A percentile compares a stretch with the other conserved stretches of the same genome.
Evolutionary conservation across 2,888 invertebrate genomes (phyloP).

Genomic region (Drosophila anomelani): DNA sequence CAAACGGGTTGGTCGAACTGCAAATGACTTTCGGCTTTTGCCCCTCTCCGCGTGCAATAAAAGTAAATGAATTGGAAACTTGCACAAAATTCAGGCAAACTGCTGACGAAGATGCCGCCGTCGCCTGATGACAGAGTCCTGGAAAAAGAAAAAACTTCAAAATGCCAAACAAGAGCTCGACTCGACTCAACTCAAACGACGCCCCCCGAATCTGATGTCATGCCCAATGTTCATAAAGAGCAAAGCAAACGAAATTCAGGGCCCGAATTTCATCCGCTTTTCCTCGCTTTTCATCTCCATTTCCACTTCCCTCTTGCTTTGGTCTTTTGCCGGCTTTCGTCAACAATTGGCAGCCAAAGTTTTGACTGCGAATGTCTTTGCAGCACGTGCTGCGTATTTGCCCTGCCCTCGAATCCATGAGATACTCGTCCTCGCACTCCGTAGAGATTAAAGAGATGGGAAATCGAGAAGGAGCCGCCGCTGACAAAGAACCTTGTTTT

Average conservation of each 20-base stretch:
- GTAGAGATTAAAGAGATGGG: slow-evolving; percentile 24
- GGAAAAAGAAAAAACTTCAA: slow-evolving; percentile 53
- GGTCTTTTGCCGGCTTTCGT: slow-evolving; percentile 32
- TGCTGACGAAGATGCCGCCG: slow-evolving; percentile 52
- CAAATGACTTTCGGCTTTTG: slow-evolving; percentile 62
- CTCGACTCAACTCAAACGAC: slow-evolving; percentile 14
- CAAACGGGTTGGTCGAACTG: slow-evolving; percentile 75
- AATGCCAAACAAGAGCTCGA: slow-evolving; percentile 33
- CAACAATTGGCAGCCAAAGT: slow-evolving; percentile 58
- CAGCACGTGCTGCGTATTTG: slow-evolving; percentile 63
- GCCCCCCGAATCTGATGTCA: slow-evolving; percentile 67
- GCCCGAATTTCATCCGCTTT: slow-evolving; percentile 4
- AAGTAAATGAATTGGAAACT: slow-evolving; percentile 79
- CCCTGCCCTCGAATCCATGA: slow-evolving; percentile 42
- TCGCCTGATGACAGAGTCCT: slow-evolving; percentile 35
- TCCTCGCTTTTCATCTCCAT: slow-evolving; percentile 6
- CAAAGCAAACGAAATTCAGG: slow-evolving; percentile 51
- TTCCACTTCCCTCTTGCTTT: slow-evolving; percentile 9
- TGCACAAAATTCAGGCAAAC: slow-evolving; percentile 64
- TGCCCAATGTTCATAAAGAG: slow-evolving; percentile 58
- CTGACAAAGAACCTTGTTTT: slow-evolving; percentile 8
- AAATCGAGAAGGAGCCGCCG: slow-evolving; percentile 5
- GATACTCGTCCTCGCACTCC: slow-evolving; percentile 9
- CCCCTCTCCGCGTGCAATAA: slow-evolving; percentile 58
- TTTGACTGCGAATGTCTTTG: slow-evolving; percentile 36